Base-by-base conservation (phyloP, 2,113 vertebrate species). In the Xiphophorus hellerii region DNA sequence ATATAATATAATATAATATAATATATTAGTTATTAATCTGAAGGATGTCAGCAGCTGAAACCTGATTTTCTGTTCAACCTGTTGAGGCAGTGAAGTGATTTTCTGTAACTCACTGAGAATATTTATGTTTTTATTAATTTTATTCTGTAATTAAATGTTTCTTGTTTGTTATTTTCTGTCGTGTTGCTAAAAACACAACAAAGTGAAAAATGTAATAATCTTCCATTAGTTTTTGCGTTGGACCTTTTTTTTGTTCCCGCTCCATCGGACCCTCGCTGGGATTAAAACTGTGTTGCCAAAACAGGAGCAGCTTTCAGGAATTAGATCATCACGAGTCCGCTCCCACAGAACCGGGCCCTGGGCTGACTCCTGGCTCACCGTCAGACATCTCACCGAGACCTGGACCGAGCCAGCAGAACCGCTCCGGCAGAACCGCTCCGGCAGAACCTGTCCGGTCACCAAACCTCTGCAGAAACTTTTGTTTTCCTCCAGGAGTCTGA, bases 281-380 rank as follows among this genome's bases (percentile, higher is more conserved):
- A 88, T 91, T 87, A 82, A 65, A 63, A n/a, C 42, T 20, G 29
- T 91, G 90, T 92, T 93, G 87, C 84, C 89, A 90, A 83, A 93
- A 92, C 88, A 91, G 66, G 71, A 28, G 72, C 80, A 33, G 72
- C 81, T 85, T 87, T 82, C 76, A 77, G 81, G 77, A 84, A 88
- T 82, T 82, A 77, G 83, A 84, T 86, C 80, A 84, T 80, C 78
- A 25, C 39, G 83, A 83, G 73, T 64, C 70, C 66, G 76, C 6
- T 76, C 71, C 71, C 75, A 73, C 76, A 82, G 84, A 92, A 42
- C 39, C 84, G 77, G 85, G 86, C 88, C 82, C 84, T 87, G 82
- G 85, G 89, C 87, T 83, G 86, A 87, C 88, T 80, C 75, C 29
- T 28, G 2, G 5, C 17, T 37, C 31, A 9, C 76, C 42, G 1